A percentile compares a stretch with the other conserved stretches of the same genome.
These are phyloP conservation scores for Strigamia maritima DNA, from an alignment of 2,888 invertebrate species.

Conservation along the genomic window DNA sequence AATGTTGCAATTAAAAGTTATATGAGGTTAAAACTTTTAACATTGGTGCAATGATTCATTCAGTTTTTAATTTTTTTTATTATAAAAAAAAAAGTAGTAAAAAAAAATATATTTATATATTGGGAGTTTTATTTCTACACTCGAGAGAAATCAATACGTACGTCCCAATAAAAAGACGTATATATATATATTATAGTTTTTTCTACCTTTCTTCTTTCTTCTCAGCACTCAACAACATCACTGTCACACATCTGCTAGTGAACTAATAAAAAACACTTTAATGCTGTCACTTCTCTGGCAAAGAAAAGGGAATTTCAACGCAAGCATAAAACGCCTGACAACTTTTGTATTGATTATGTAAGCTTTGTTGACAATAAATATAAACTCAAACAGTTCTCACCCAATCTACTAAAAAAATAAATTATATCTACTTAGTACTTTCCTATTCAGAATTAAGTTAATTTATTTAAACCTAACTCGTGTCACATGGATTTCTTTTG, in stretches of 20 bases:
- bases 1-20: neutral
- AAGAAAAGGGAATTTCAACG: neutral
- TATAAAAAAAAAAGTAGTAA: neutral
- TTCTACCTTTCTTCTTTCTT: constrained; percentile 8
- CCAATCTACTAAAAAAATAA: neutral
- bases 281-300: constrained; percentile 7
- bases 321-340: neutral
- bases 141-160: constrained; percentile 16
- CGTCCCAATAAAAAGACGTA: neutral
- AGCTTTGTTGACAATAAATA: neutral
- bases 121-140: neutral
- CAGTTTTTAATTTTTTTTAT: neutral
- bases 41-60: neutral
- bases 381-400: neutral
- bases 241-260: constrained; percentile 16
- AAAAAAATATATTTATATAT: neutral
- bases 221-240: constrained; percentile 25
- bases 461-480: no score
- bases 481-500: no score
- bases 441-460: no score
- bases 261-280: constrained; percentile 32
- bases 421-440: no score
- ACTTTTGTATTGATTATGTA: constrained; percentile 12
- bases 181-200: neutral
- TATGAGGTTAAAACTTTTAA: neutral